Base-by-base conservation (phyloP, 2,888 invertebrate species). In the Eristalis tenax region DNA sequence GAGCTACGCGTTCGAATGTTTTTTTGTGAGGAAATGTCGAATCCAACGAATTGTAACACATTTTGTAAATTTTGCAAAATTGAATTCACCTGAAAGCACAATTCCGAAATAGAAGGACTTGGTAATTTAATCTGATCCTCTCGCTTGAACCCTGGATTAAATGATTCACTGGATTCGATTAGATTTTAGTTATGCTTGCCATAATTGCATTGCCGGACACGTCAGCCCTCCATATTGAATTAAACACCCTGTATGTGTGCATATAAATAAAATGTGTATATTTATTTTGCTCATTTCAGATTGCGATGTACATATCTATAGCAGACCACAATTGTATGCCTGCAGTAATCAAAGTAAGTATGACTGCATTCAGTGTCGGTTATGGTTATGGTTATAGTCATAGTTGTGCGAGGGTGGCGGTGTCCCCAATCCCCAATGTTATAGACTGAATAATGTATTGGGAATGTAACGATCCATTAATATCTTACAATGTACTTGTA, bases 301-400 rank as follows among this genome's bases (percentile, higher is more conserved):
- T n/a, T 64, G 73, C 76, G 59, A 85, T 85, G 81, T 77, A 50
- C 50, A 50, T 50, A 77, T 81, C 85, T 85, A 77, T 81, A 85
- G 81, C 85, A 64, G 68, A 80, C 28, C 35, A 64, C 28, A 50
- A 18, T n/a, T 40, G 15, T 63, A 11, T 73, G 57, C 22, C 68
- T 69, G 81, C 63, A 81, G 76, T 69, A 69, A 69, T 68, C 56
- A 81, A 85, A 81, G 85, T 85, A 73, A 85, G 85, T 84, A 26
- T n/a, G 26, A 61, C 32, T 32, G 26, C 43, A 68, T 40, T n/a
- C 38, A 43, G 26, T 26, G 26, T 2, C 3, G 26, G 28, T 22
- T 10, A 56, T 18, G 50, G 28, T 23, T 68, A 50, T 68, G 6
- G 18, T 15, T 66, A 43, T 28, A 50, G 40, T 40, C 28, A 28